Conservation (phyloP, 2,113 vertebrate genomes). For the Pelusios castaneus region DNA sequence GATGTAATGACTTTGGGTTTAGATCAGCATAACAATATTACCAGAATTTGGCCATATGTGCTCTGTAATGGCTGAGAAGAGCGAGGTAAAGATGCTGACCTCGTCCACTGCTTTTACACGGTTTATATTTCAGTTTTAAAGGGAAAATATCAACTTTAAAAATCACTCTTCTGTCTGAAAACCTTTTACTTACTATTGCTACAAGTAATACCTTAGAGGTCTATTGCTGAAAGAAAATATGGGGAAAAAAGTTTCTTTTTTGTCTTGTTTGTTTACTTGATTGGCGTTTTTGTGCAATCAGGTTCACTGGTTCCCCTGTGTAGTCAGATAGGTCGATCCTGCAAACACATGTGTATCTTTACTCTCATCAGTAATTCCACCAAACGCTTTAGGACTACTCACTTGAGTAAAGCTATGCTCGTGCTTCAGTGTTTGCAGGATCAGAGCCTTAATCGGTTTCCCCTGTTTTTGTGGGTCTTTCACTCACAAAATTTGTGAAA, state of each 20-base stretch:
- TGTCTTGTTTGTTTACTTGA: constrained; percentile 17
- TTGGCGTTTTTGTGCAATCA: constrained; percentile 1
- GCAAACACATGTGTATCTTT: background rate
- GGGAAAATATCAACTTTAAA: background rate
- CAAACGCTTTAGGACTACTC: constrained; percentile 5
- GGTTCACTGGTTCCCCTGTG: background rate
- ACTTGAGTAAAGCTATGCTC: background rate
- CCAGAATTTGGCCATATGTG: too few relatives aligned
- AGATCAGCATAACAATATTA: background rate
- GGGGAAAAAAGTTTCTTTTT: background rate
- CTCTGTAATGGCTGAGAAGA: background rate
- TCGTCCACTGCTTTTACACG: background rate
- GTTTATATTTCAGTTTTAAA: background rate
- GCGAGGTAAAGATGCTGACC: background rate
- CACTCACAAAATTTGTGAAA: background rate
- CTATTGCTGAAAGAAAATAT: constrained; percentile 8
- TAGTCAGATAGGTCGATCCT: constrained; percentile 42
- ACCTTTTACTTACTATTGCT: constrained; percentile 3
- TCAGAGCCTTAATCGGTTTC: background rate
- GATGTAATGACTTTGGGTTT: background rate
- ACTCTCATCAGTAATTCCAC: constrained; percentile 7
- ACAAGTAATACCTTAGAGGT: constrained; percentile 1
- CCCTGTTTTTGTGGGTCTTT: background rate
- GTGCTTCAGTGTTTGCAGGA: background rate
- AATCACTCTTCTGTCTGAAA: background rate